Conservation (phyloP, 2,113 vertebrate species). For the Tupaia tana region DNA sequence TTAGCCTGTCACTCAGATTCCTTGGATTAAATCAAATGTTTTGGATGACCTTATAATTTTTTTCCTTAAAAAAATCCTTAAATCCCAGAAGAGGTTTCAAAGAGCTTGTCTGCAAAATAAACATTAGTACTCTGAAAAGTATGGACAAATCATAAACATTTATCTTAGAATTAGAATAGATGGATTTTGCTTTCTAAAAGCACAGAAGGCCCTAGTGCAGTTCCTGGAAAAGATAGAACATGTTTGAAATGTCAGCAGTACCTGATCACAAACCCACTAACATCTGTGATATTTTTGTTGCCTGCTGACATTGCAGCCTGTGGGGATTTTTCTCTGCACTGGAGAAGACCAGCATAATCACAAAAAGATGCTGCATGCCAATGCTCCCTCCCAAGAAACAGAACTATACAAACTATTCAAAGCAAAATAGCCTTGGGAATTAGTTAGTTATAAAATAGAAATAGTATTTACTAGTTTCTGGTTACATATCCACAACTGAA, state of each 20-base stretch:
- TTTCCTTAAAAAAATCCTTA: neutral
- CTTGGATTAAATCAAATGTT: neutral
- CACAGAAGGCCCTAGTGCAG: neutral
- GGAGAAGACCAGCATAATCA: neutral
- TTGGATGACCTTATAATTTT: neutral
- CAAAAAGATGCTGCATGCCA: neutral
- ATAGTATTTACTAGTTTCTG: constrained; percentile 14
- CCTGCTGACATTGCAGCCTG: neutral
- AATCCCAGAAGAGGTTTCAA: constrained; percentile 30
- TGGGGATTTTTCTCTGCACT: neutral
- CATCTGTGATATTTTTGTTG: constrained; percentile 15
- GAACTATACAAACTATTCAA: neutral
- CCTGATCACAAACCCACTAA: neutral
- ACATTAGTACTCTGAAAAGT: constrained; percentile 21
- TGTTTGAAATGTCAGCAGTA: constrained; percentile 29
- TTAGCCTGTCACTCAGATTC: neutral
- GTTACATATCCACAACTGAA: neutral
- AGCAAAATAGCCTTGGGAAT: neutral
- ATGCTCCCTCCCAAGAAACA: neutral
- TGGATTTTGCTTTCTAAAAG: constrained; percentile 1
- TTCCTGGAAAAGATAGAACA: neutral
- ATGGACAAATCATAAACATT: constrained; percentile 26
- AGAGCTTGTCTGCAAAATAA: neutral
- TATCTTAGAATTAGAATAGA: neutral
- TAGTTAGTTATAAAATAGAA: constrained; percentile 47